Base-by-base conservation (phyloP, 2,888 invertebrate species). In the Catocala nupta region DNA sequence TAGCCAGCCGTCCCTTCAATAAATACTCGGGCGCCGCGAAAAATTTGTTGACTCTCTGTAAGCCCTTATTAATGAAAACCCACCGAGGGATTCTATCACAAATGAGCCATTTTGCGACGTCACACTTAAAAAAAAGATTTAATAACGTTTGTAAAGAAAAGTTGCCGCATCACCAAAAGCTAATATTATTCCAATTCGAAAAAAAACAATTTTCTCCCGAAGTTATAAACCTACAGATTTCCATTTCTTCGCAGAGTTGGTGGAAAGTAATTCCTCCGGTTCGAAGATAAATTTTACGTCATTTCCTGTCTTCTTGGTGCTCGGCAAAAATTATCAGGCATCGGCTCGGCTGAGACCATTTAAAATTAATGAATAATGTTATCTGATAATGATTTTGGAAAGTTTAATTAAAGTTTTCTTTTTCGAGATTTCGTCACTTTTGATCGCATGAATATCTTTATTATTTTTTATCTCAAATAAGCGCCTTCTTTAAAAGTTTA, bases 281-380 rank as follows among this genome's bases (percentile, higher is more conserved):
- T 91, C 86, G 83, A 84, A 90, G 90, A 93, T 93, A 92, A 93
- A 92, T 90, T 92, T 91, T 88, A 89, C 86, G 88, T 91, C 89
- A 89, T 93, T 92, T 92, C 90, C 91, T 90, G 89, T 89, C 89
- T 88, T 80, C 86, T 85, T 78, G 81, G 82, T 87, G 87, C 88
- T 88, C 84, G 82, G 85, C 85, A 90, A 91, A 92, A 92, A 92
- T 93, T 91, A 92, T 92, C 90, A 90, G 88, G 81, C 88, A 90
- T 92, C 89, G 90, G 86, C 87, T 86, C 81, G 85, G 81, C 87
- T 86, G 84, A 83, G 85, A 87, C 87, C 87, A 89, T 93, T 93
- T 92, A 89, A 93, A 93, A 93, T 94, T 94, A 93, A 93, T 93
- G 92, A 93, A 92, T 93, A 92, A 92, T 93, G 91, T 93, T 93